phyloP scores from a whole-genome alignment of 2,797 vertebrate genomes.

The Tamandua tetradactyla region DNA sequence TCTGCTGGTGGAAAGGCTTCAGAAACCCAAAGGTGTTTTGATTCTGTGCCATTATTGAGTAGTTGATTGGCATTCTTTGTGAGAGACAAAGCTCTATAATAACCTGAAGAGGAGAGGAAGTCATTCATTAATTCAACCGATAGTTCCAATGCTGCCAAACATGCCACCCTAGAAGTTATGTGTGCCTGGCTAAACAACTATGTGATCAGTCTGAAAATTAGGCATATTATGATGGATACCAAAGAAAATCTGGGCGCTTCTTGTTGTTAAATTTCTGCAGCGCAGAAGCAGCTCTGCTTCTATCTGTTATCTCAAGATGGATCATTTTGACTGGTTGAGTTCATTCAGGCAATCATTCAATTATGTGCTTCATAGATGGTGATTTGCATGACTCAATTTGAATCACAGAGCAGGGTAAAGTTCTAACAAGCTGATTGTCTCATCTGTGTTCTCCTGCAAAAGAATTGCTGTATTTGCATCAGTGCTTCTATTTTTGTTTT shows the following conservation, averaged over 20 bases:
- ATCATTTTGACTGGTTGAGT: not conserved
- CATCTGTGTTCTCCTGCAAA: not conserved
- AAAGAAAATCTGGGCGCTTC: rapidly evolving
- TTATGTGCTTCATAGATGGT: not conserved
- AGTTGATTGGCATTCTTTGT: not conserved
- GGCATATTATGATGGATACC: rapidly evolving
- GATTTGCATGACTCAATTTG: not conserved
- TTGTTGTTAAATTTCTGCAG: rapidly evolving
- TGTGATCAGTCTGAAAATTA: not conserved
- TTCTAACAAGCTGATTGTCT: rapidly evolving
- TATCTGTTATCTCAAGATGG: not conserved
- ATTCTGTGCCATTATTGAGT: not conserved
- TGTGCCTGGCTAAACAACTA: not conserved
- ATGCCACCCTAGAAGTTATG: not conserved
- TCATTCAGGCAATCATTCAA: not conserved
- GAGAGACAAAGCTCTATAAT: not conserved
- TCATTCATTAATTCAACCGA: not conserved
- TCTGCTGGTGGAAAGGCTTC: not conserved
- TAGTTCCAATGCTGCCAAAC: not conserved
- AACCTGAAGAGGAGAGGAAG: not conserved
- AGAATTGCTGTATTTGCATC: rapidly evolving
- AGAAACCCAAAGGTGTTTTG: not conserved
- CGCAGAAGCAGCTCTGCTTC: not conserved
- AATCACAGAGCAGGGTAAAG: not conserved
- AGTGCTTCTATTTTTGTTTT: not conserved